These are phyloP conservation scores for Parthenolecanium corni DNA, from an alignment of 2,888 invertebrate species.

Conservation along the genomic window DNA sequence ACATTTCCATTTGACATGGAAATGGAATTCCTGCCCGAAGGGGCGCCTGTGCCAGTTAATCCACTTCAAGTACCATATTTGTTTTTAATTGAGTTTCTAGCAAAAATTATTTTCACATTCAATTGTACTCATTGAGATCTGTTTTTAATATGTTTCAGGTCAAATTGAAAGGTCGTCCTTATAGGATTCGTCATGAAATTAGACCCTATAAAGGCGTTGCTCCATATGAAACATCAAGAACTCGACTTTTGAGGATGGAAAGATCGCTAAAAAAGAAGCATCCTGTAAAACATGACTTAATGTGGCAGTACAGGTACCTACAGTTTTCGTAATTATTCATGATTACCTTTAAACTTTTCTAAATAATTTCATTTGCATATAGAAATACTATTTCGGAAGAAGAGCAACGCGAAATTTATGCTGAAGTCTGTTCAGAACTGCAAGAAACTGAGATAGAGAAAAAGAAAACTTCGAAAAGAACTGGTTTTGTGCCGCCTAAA, in stretches of 20 bases:
- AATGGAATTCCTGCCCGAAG: constrained; percentile 63
- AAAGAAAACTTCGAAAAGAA: constrained; percentile 49
- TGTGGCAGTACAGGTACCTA: constrained; percentile 73
- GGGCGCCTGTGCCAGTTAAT: constrained; percentile 66
- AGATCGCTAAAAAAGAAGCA: constrained; percentile 52
- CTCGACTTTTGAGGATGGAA: constrained; percentile 6
- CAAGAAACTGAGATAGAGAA: constrained; percentile 57
- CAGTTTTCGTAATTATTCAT: background rate
- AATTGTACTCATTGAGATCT: constrained; percentile 7
- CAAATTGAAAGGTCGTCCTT: constrained; percentile 66
- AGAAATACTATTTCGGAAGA: constrained; percentile 74
- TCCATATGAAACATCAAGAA: constrained; percentile 36
- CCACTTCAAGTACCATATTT: constrained; percentile 46
- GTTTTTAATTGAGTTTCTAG: background rate
- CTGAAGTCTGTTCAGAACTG: constrained; percentile 65
- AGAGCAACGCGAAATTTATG: constrained; percentile 73
- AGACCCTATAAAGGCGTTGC: constrained; percentile 62
- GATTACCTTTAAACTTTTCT: background rate
- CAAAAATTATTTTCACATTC: background rate
- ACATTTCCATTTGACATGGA: constrained; percentile 90
- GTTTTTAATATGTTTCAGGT: constrained; percentile 42
- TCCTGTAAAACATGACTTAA: constrained; percentile 84
- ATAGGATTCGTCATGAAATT: constrained; percentile 82
- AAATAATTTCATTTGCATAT: constrained; percentile 28
- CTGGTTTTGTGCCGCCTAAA: constrained; percentile 46